These are phyloP conservation scores for Carassius gibelio DNA, from an alignment of 2,113 vertebrate species.

Conservation along the genomic window DNA sequence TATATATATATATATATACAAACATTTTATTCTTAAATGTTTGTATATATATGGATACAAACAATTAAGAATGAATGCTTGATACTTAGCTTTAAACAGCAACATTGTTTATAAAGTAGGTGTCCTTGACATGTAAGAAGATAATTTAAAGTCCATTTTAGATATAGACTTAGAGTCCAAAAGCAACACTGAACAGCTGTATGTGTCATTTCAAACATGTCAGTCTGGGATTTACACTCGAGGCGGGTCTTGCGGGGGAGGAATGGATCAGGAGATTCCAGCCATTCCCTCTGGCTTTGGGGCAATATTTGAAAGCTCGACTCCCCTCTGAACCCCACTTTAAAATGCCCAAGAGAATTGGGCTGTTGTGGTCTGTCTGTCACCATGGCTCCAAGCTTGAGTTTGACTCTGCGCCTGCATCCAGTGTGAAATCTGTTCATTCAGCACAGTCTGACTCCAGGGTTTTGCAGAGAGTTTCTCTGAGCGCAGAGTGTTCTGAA, in stretches of 20 bases:
- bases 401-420: constrained; percentile 3
- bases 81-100: background rate
- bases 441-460: background rate
- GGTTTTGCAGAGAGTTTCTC: background rate
- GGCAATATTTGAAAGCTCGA: constrained; percentile 34
- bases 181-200: constrained; percentile 49
- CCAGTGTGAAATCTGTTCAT: constrained; percentile 24
- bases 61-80: too few species aligned
- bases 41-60: too few species aligned
- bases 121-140: background rate
- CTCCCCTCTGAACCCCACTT: constrained; percentile 29
- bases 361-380: constrained; percentile 35
- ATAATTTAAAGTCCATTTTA: constrained; percentile 1
- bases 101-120: constrained; percentile 24
- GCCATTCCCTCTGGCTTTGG: constrained; percentile 48
- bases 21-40: too few species aligned
- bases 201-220: constrained; percentile 48
- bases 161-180: constrained; percentile 16
- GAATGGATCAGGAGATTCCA: constrained; percentile 49
- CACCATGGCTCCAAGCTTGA: constrained; percentile 35
- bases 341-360: background rate
- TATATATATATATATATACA: too few species aligned
- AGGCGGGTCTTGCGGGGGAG: constrained; percentile 39
- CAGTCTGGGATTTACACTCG: constrained; percentile 52
- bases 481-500: background rate